These are phyloP conservation scores for Channa striata DNA, from an alignment of 2,797 vertebrate species.

Conservation along the genomic window DNA sequence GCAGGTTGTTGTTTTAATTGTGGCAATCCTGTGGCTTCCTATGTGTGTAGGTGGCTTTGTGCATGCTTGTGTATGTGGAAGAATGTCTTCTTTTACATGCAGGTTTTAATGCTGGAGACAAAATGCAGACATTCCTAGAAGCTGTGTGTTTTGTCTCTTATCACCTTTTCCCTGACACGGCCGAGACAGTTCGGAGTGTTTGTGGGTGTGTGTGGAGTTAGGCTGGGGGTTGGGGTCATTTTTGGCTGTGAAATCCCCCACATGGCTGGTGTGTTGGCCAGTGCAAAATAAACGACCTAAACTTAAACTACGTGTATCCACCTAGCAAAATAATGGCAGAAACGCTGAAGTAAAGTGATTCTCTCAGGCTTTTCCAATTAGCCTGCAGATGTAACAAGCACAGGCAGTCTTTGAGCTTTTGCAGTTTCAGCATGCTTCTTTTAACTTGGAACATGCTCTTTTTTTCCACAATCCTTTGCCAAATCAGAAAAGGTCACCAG, in stretches of 20 bases:
- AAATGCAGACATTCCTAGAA: conserved; percentile 44
- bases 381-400: conserved; percentile 32
- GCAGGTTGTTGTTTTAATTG: conserved; percentile 42
- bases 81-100: conserved; percentile 7
- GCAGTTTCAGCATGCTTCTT: conserved; percentile 41
- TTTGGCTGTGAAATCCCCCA: conserved; percentile 43
- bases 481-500: conserved; percentile 44
- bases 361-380: conserved; percentile 60
- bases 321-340: conserved; percentile 31
- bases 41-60: conserved; percentile 37
- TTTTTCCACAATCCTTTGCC: conserved; percentile 58
- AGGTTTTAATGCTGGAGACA: conserved; percentile 22
- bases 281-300: conserved; percentile 53
- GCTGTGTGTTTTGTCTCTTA: conserved; percentile 67
- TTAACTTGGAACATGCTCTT: no score
- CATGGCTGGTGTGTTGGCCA: conserved; percentile 41
- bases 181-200: conserved; percentile 28
- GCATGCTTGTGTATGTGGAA: background rate
- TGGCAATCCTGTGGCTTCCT: conserved; percentile 49
- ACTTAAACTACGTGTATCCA: no score
- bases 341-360: conserved; percentile 42
- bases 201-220: conserved; percentile 3
- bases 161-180: conserved; percentile 51
- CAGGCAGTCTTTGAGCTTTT: conserved; percentile 35
- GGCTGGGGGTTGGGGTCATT: conserved; percentile 16